phyloP scores from a whole-genome alignment of 2,888 invertebrate genomes.

The Tetrapedia diversipes region DNA sequence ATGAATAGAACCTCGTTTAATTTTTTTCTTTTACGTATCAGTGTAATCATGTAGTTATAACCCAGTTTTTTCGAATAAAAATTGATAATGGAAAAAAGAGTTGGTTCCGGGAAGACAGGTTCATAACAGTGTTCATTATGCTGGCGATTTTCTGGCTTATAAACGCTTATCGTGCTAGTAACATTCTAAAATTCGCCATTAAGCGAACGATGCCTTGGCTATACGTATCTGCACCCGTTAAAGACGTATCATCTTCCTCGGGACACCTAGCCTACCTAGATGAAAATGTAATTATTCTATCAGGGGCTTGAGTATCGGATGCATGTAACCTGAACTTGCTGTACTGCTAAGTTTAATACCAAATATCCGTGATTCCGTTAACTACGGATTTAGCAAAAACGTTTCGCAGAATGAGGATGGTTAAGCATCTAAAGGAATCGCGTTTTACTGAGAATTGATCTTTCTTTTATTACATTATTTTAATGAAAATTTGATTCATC shows the following conservation, averaged over 20 bases:
- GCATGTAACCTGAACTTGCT: conserved; percentile 41
- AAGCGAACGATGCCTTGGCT: not conserved
- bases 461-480: too few species aligned
- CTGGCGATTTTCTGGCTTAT: not conserved
- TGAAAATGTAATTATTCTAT: conserved; percentile 53
- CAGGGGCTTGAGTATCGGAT: conserved; percentile 8
- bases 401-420: too few species aligned
- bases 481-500: too few species aligned
- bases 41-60: too few species aligned
- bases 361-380: too few species aligned
- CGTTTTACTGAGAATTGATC: too few species aligned
- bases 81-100: conserved; percentile 8
- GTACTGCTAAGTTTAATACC: conserved; percentile 14
- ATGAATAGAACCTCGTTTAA: too few species aligned
- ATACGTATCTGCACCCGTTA: not conserved
- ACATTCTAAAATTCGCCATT: conserved; percentile 9
- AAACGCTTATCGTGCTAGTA: conserved; percentile 15
- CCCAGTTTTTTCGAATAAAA: not conserved
- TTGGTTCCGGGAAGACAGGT: not conserved
- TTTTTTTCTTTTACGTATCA: too few species aligned
- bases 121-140: conserved; percentile 2
- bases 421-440: too few species aligned
- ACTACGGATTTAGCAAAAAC: too few species aligned
- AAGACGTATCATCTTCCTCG: not conserved
- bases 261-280: not conserved